A percentile compares a stretch with the other conserved stretches of the same genome.
Conservation (phyloP, 2,888 invertebrate genomes). For the Amblyjoppa proteus region DNA sequence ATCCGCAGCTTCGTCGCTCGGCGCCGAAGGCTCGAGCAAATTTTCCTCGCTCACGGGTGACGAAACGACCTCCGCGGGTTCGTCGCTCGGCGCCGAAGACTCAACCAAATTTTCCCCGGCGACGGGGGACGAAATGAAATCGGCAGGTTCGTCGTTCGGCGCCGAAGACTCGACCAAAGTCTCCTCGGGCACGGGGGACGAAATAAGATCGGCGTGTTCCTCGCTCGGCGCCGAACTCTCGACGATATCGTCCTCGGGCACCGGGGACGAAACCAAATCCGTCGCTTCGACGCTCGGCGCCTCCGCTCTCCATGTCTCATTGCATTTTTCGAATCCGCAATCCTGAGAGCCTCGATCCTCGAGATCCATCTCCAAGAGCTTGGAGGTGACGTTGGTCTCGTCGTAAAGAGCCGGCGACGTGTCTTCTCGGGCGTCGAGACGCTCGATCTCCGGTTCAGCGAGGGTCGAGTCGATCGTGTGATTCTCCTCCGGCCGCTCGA, state of each 20-base stretch:
- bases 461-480: background rate
- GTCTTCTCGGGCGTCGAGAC: background rate
- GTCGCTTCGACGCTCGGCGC: background rate
- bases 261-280: no score
- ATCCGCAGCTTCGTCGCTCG: no score
- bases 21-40: no score
- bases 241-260: background rate
- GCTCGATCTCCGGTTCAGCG: background rate
- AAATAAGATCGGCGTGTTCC: no score
- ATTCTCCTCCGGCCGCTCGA: background rate
- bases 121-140: no score
- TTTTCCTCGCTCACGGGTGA: no score
- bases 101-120: no score
- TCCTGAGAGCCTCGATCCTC: slow-evolving; percentile 66
- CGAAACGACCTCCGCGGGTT: no score
- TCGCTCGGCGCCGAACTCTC: background rate
- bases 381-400: slow-evolving; percentile 16
- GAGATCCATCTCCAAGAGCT: slow-evolving; percentile 53
- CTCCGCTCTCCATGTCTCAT: slow-evolving; percentile 42
- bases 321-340: slow-evolving; percentile 61
- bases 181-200: no score
- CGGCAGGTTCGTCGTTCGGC: no score
- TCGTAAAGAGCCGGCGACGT: background rate
- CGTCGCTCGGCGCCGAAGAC: no score
- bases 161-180: no score